Conservation (phyloP, 2,797 vertebrate species). For the Tokudaia muenninki region DNA sequence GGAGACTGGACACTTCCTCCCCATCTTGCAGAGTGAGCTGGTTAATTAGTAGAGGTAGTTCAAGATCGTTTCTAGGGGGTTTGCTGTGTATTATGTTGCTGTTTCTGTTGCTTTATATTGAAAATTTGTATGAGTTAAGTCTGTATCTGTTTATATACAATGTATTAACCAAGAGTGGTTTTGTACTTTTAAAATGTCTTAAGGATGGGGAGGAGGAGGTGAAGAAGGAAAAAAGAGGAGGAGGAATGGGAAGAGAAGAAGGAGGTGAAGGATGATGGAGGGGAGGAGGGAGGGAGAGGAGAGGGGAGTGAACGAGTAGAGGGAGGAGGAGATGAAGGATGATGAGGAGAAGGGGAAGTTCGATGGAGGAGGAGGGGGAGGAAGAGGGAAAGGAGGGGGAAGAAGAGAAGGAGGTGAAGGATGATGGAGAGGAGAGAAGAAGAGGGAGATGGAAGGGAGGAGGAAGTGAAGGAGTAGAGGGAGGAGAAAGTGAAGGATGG, state of each 20-base stretch:
- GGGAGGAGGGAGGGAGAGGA: not conserved
- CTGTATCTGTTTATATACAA: not conserved
- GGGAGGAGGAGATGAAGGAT: not conserved
- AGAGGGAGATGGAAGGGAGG: not conserved
- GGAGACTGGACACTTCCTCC: not conserved
- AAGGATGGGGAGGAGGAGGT: not conserved
- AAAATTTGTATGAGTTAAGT: constrained; percentile 25
- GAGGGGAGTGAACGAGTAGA: not conserved
- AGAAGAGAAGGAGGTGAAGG: not conserved
- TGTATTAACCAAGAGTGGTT: constrained; percentile 10
- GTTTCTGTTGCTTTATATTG: not conserved
- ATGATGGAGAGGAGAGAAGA: not conserved
- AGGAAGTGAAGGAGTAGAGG: not conserved
- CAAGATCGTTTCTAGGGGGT: not conserved
- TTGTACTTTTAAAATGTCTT: not conserved
- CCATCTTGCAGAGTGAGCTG: not conserved
- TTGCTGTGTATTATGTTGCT: not conserved
- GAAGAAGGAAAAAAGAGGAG: not conserved
- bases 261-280: not conserved
- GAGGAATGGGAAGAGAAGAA: not conserved
- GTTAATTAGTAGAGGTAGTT: not conserved
- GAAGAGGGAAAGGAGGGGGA: not conserved
- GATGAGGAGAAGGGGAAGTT: not conserved
- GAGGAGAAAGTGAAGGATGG: not conserved
- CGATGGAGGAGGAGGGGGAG: not conserved